These are phyloP conservation scores for Dynastes hyllus DNA, from an alignment of 2,888 invertebrate genomes.

Conservation along the genomic window DNA sequence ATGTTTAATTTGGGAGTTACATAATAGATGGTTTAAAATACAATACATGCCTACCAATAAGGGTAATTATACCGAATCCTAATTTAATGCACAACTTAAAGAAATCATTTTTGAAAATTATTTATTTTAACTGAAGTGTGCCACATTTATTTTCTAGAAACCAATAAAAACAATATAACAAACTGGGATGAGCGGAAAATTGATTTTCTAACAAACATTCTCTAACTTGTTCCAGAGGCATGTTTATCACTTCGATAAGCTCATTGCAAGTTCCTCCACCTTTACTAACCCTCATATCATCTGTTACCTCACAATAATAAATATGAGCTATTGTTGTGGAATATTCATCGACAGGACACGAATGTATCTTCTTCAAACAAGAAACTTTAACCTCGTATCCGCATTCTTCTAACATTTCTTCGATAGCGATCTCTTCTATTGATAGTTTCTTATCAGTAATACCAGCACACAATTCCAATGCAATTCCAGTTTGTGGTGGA, in stretches of 20 bases:
- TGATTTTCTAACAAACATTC: slow-evolving; percentile 74
- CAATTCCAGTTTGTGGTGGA: slow-evolving; percentile 82
- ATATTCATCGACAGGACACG: slow-evolving; percentile 86
- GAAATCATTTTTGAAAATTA: too few relatives aligned
- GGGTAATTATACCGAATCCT: too few relatives aligned
- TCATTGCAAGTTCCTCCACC: slow-evolving; percentile 92
- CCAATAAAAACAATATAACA: slow-evolving; percentile 86
- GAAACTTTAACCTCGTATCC: slow-evolving; percentile 86
- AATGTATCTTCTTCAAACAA: slow-evolving; percentile 78
- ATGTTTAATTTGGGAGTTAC: too few relatives aligned
- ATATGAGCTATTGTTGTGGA: slow-evolving; percentile 85
- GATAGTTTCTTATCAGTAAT: slow-evolving; percentile 88
- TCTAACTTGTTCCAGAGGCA: slow-evolving; percentile 81
- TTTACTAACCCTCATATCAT: slow-evolving; percentile 82
- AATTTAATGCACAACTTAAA: too few relatives aligned
- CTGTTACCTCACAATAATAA: slow-evolving; percentile 93
- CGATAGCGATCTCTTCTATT: slow-evolving; percentile 83
- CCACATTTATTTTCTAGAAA: slow-evolving; percentile 76
- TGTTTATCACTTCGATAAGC: slow-evolving; percentile 92
- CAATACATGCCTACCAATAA: too few relatives aligned
- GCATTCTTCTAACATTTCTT: slow-evolving; percentile 93
- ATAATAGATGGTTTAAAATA: too few relatives aligned
- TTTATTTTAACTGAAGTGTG: too few relatives aligned
- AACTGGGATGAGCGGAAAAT: slow-evolving; percentile 83
- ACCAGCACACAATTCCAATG: slow-evolving; percentile 94